These are phyloP conservation scores for Trissolcus basalis DNA, from an alignment of 1,140 invertebrate species.

Conservation along the genomic window DNA sequence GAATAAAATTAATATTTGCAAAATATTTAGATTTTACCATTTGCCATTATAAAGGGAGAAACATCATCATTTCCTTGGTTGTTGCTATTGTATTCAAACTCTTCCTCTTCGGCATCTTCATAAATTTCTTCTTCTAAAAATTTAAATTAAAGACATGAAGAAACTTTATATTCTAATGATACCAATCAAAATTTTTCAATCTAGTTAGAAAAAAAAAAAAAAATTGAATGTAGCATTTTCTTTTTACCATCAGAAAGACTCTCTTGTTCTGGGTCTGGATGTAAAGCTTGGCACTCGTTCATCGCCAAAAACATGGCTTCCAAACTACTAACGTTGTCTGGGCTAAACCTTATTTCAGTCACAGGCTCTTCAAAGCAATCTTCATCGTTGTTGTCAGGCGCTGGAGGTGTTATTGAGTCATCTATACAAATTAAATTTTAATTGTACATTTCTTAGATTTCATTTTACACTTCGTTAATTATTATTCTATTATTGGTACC, in stretches of 20 bases:
- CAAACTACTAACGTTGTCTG: slow-evolving; percentile 79
- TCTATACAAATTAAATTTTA: slow-evolving; percentile 49
- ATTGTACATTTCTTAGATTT: not conserved
- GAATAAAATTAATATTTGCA: too few relatives aligned
- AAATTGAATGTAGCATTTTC: not conserved
- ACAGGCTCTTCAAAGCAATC: slow-evolving; percentile 76
- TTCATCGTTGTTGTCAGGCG: slow-evolving; percentile 72
- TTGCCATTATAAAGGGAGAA: slow-evolving; percentile 68
- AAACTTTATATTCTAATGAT: too few relatives aligned
- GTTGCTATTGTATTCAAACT: slow-evolving; percentile 64
- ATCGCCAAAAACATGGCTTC: slow-evolving; percentile 83
- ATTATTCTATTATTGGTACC: slow-evolving; percentile 63
- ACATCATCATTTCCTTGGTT: slow-evolving; percentile 67
- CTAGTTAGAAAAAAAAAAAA: not conserved
- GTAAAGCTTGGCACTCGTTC: slow-evolving; percentile 81
- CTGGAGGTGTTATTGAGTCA: slow-evolving; percentile 56
- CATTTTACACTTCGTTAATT: not conserved
- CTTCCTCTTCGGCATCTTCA: slow-evolving; percentile 76
- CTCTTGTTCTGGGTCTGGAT: slow-evolving; percentile 80
- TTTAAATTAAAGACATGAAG: slow-evolving; percentile 2
- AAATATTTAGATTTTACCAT: too few relatives aligned
- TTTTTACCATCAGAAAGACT: slow-evolving; percentile 75
- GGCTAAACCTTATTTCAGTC: slow-evolving; percentile 83
- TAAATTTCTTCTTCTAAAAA: slow-evolving; percentile 73
- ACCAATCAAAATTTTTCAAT: not conserved